Conservation (phyloP, 2,888 invertebrate species). For the Lysandra bellargus region DNA sequence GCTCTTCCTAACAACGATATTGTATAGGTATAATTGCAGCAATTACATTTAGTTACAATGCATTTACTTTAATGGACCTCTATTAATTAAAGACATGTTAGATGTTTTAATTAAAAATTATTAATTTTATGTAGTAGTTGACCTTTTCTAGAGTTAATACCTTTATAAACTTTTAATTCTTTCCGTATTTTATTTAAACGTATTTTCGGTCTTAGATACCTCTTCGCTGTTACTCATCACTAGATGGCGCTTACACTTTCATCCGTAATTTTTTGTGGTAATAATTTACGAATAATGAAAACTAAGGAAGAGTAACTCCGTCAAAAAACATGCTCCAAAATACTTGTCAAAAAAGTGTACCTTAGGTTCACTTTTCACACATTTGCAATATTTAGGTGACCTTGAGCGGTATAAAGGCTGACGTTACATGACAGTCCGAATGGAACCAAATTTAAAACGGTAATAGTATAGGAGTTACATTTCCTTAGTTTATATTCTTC, state of each 20-base stretch:
- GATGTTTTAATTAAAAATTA: not conserved
- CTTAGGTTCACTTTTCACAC: too few relatives aligned
- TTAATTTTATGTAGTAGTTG: constrained; percentile 13
- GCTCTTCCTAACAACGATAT: constrained; percentile 60
- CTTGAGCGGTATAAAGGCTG: too few relatives aligned
- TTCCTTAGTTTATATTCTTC: too few relatives aligned
- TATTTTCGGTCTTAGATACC: not conserved
- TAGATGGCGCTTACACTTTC: constrained; percentile 39
- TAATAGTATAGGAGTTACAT: too few relatives aligned
- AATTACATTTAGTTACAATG: constrained; percentile 27
- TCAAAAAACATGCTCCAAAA: too few relatives aligned
- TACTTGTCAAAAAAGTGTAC: too few relatives aligned
- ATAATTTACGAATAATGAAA: too few relatives aligned
- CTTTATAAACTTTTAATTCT: not conserved
- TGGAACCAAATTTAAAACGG: too few relatives aligned
- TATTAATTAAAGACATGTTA: constrained; percentile 9
- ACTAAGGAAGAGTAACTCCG: too few relatives aligned
- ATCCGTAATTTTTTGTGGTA: too few relatives aligned
- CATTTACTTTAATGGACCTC: constrained; percentile 18
- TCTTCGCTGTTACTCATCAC: constrained; percentile 32
- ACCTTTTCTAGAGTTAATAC: not conserved
- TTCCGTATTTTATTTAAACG: not conserved
- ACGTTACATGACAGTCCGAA: too few relatives aligned
- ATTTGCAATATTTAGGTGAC: too few relatives aligned
- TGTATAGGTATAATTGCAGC: constrained; percentile 37